Evolutionary conservation across 2,888 invertebrate species (phyloP).

Genomic region (Eudasyphora cyanicolor): DNA sequence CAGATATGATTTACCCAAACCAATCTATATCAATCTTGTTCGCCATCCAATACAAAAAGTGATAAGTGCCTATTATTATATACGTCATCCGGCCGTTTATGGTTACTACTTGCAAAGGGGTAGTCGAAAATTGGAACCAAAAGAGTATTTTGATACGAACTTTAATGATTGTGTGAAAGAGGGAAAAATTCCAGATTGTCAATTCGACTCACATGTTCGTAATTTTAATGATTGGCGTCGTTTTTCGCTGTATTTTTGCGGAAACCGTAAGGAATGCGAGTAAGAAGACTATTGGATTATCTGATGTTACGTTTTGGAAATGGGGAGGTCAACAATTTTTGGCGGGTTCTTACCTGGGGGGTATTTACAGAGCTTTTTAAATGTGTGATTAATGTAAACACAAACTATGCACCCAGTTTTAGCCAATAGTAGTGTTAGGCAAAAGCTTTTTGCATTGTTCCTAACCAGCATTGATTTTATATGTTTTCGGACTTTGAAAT

Average conservation of each 20-base stretch:
- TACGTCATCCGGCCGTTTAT: conserved; percentile 82
- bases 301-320: no score
- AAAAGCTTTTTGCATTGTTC: no score
- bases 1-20: conserved; percentile 87
- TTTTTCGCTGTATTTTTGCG: conserved; percentile 92
- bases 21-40: conserved; percentile 93
- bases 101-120: conserved; percentile 79
- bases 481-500: no score
- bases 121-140: background rate
- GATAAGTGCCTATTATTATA: conserved; percentile 94
- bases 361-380: no score
- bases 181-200: conserved; percentile 66
- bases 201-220: conserved; percentile 87
- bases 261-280: conserved; percentile 90
- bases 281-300: no score
- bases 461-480: no score
- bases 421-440: no score
- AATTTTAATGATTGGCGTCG: conserved; percentile 91
- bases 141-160: conserved; percentile 62
- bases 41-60: conserved; percentile 93
- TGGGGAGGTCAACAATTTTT: no score
- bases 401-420: no score
- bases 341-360: no score
- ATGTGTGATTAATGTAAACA: no score
- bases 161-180: conserved; percentile 87